These are phyloP conservation scores for Rhopalosiphum nymphaeae DNA, from an alignment of 2,888 invertebrate species.

Conservation along the genomic window DNA sequence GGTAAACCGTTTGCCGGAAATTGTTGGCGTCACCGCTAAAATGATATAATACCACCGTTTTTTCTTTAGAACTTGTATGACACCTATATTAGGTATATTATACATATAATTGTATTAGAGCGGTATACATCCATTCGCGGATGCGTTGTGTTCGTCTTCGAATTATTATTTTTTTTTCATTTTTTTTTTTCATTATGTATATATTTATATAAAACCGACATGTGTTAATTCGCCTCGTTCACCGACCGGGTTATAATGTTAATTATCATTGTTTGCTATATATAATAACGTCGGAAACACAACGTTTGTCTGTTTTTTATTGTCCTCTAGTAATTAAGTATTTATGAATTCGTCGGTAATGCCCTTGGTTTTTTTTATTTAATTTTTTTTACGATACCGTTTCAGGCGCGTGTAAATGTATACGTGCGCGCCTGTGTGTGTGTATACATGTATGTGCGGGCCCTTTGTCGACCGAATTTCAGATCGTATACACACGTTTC, in stretches of 20 bases:
- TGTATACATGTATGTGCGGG: slow-evolving; percentile 39
- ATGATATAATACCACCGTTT: neutral
- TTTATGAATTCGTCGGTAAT: slow-evolving; percentile 64
- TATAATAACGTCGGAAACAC: slow-evolving; percentile 59
- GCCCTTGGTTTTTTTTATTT: slow-evolving; percentile 57
- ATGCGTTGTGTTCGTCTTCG: slow-evolving; percentile 33
- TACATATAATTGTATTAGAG: neutral
- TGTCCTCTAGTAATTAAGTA: slow-evolving; percentile 64
- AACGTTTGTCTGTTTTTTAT: slow-evolving; percentile 63
- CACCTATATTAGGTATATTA: neutral
- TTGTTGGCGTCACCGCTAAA: neutral
- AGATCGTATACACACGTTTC: neutral
- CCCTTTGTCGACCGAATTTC: slow-evolving; percentile 36
- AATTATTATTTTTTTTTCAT: slow-evolving; percentile 35
- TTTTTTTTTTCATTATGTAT: slow-evolving; percentile 29
- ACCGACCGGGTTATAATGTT: slow-evolving; percentile 60
- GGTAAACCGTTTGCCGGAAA: neutral
- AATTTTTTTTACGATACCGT: slow-evolving; percentile 56
- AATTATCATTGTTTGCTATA: slow-evolving; percentile 63
- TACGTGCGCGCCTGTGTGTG: too few species aligned
- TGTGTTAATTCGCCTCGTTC: slow-evolving; percentile 61
- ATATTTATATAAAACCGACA: slow-evolving; percentile 60
- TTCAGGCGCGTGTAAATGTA: slow-evolving; percentile 30
- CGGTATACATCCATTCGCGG: neutral
- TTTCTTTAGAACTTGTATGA: neutral